Base-by-base conservation (phyloP, 2,888 invertebrate genomes). In the Parelbella ahira region DNA sequence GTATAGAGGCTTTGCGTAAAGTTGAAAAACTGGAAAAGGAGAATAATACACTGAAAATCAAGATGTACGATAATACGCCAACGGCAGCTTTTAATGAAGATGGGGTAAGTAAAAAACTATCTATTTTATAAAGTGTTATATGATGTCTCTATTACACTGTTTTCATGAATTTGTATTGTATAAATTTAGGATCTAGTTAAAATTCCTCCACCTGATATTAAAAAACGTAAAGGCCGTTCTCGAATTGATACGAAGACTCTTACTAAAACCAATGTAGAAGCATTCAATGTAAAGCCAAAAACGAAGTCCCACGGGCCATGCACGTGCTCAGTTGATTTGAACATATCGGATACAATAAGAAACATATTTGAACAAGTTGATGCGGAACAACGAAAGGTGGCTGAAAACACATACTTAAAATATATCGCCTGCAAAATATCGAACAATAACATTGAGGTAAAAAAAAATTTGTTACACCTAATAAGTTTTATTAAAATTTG, bases 331-430 rank as follows among this genome's bases (percentile, higher is more conserved):
- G 44, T 81, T 1, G 84, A 86, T 37, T 49, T 74, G 0, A 78
- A 83, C 33, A 41, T 86, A 33, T 82, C 84, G 0, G 86, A 86
- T 6, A 82, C 84, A 0, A 79, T 87, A 19, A 69, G 79, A 5
- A 82, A 72, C 45, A 83, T 87, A 56, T 84, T 87, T 45, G 76
- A 86, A 34, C 81, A 86, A 64, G 83, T 86, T 0, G 80, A 83
- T 46, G 63, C 68, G 2, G 79, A 82, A 13, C 82, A 87, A 45
- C 62, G 79, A 5, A 79, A 76, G 52, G 51, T 71, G 50, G 80
- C 80, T 6, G 86, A 87, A 58, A 56, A 71, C 6, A 62, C 74
- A 0, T 86, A 83, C 44, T 47, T 83, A 33, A 86, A 81, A 51
- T 73, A 75, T 48, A 82, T 87, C 29, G 79, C 72, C n/a, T 78